Conservation (phyloP, 2,888 invertebrate species). For the Hecatera dysodea region DNA sequence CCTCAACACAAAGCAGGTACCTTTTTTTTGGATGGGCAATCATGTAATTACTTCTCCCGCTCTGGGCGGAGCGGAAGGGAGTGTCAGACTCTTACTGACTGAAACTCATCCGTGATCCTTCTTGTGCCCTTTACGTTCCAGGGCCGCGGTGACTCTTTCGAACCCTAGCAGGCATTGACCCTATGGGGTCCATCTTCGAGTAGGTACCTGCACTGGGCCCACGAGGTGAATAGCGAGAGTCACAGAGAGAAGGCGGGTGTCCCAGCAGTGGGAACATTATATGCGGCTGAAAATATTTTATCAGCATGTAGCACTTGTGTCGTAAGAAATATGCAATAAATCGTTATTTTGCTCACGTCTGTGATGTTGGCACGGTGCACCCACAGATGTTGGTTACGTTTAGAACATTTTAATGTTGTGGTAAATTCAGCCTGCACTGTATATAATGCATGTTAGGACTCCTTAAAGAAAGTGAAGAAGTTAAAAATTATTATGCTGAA, state of each 20-base stretch:
- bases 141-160: too few species aligned
- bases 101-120: too few species aligned
- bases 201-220: neutral
- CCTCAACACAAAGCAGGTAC: too few species aligned
- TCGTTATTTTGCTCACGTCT: constrained; percentile 50
- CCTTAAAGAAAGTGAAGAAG: neutral
- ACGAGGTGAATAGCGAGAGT: neutral
- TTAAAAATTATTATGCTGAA: neutral
- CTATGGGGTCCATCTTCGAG: too few species aligned
- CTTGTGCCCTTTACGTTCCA: too few species aligned
- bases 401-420: constrained; percentile 33
- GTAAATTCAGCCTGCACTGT: constrained; percentile 15
- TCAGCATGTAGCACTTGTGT: neutral
- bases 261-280: neutral
- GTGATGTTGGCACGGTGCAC: constrained; percentile 34
- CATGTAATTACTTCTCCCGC: too few species aligned
- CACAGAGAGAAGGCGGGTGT: neutral
- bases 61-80: too few species aligned
- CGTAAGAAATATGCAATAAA: constrained; percentile 30
- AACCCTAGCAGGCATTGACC: too few species aligned
- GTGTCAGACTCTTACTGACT: too few species aligned
- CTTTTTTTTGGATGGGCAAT: too few species aligned
- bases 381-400: constrained; percentile 28
- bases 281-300: too few species aligned
- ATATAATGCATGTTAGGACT: neutral